Base-by-base conservation (phyloP, 2,113 vertebrate species). In the Bucco capensis region DNA sequence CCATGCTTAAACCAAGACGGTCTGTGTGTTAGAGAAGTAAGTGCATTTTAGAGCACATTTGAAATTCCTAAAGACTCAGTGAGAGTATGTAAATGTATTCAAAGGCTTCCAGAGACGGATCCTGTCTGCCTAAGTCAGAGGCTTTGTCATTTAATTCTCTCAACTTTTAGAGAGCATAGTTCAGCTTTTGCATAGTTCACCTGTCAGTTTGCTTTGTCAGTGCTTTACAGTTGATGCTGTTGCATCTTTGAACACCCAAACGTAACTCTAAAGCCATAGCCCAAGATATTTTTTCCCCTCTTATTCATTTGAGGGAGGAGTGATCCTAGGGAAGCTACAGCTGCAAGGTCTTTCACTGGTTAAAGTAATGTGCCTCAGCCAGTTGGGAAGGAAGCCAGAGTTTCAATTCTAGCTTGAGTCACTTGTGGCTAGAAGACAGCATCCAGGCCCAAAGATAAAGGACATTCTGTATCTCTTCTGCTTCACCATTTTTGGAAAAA, bases 401-500 rank as follows among this genome's bases (percentile, higher is more conserved):
- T 79, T 86, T 79, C 69, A 51, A 7, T 92, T 94, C 42, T 77
- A 87, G 46, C 42, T 73, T 62, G 47, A 82, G 46, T 67, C 37
- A 24, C 75, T 92, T 87, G 87, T 67, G 87, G 83, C 71, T 86
- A 23, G 42, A 92, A 90, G 78, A 74, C 75, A 85, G 60, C 77
- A 82, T 53, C 37, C 73, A 86, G 62, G 62, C 37, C 73, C 64
- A 1, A 33, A 85, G 95, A 93, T 89, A 93, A 93, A 85, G 77
- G 66, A 89, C 67, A 10, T 94, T 69, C 11, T 86, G 70, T 83
- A 66, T 92, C 44, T n/a, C 66, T 90, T 61, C 30, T 82, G 27
- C 51, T 69, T 90, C 88, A 73, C 90, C 83, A 67, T 90, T 94
- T 92, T 87, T 92, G 87, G 89, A 57, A 84, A 88, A 86, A 71